These are phyloP conservation scores for Drosophila antonietae DNA, from an alignment of 2,888 invertebrate species.

Conservation along the genomic window DNA sequence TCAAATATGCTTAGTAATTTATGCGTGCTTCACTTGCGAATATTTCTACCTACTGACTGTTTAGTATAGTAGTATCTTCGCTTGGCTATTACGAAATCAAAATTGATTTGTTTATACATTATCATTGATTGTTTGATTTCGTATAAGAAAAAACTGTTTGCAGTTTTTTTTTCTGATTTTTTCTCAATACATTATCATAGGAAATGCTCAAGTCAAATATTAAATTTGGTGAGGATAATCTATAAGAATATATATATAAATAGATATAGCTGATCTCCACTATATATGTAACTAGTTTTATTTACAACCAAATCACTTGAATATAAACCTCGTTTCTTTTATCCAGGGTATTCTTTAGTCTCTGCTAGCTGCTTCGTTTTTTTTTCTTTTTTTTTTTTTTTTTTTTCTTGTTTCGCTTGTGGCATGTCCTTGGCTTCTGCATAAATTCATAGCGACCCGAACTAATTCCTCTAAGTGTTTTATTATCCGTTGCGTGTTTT, in stretches of 20 bases:
- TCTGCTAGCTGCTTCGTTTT: background rate
- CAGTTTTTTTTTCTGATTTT: background rate
- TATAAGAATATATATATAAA: background rate
- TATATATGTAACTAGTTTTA: background rate
- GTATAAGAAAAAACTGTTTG: background rate
- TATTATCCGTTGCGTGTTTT: slow-evolving; percentile 63
- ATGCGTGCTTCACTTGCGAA: slow-evolving; percentile 18
- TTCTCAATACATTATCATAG: background rate
- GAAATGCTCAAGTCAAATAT: background rate
- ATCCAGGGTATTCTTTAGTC: slow-evolving; percentile 9
- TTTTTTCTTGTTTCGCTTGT: background rate
- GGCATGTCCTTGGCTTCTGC: slow-evolving; percentile 49
- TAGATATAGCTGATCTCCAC: background rate
- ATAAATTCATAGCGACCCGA: slow-evolving; percentile 28
- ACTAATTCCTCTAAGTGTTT: slow-evolving; percentile 73
- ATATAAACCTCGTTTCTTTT: too few species aligned
- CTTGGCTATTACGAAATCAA: background rate
- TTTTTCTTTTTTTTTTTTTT: background rate
- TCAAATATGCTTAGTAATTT: slow-evolving; percentile 45
- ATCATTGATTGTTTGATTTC: background rate
- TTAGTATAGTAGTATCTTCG: background rate
- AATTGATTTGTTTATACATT: background rate
- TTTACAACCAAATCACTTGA: too few species aligned
- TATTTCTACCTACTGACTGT: background rate
- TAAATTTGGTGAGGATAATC: background rate